Percentiles rank a stretch among this genome's conserved stretches.
phyloP scores from a whole-genome alignment of 92 coral and sea anemone species.

The Parazoanthus atlanticus region DNA sequence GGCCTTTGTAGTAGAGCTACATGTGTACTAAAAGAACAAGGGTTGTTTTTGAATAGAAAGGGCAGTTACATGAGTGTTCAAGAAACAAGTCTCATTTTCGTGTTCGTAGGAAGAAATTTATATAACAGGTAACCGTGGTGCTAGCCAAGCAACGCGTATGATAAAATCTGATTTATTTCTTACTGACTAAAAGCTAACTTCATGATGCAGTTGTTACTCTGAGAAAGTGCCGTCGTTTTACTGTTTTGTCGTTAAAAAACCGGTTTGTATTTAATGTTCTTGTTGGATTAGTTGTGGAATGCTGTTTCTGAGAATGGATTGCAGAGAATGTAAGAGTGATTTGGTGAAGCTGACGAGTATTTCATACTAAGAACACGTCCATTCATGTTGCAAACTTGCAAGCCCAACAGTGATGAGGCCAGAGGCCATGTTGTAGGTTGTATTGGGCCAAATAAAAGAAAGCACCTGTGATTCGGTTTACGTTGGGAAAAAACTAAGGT shows the following conservation, averaged over 20 bases:
- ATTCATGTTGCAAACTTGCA: not conserved
- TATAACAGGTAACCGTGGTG: not conserved
- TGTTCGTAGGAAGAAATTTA: not conserved
- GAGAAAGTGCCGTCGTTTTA: not conserved
- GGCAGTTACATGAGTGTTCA: too few relatives aligned
- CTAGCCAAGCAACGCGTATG: not conserved
- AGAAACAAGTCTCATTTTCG: not conserved
- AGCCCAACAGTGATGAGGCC: not conserved
- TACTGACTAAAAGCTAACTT: not conserved
- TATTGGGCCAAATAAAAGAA: too few relatives aligned
- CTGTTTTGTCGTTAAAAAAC: not conserved
- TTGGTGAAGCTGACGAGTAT: not conserved
- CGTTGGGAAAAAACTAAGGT: too few relatives aligned
- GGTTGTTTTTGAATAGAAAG: not conserved
- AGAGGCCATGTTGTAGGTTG: not conserved
- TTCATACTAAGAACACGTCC: not conserved
- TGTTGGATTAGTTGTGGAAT: not conserved
- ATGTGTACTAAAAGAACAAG: not conserved
- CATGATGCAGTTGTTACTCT: not conserved
- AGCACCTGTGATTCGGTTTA: too few relatives aligned
- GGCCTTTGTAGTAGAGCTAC: not conserved
- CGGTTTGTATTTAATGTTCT: not conserved
- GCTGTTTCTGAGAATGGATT: not conserved
- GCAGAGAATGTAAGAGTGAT: not conserved
- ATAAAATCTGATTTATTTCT: not conserved